Base-by-base conservation (phyloP, 1,140 invertebrate genomes). In the Orchesella cincta region DNA sequence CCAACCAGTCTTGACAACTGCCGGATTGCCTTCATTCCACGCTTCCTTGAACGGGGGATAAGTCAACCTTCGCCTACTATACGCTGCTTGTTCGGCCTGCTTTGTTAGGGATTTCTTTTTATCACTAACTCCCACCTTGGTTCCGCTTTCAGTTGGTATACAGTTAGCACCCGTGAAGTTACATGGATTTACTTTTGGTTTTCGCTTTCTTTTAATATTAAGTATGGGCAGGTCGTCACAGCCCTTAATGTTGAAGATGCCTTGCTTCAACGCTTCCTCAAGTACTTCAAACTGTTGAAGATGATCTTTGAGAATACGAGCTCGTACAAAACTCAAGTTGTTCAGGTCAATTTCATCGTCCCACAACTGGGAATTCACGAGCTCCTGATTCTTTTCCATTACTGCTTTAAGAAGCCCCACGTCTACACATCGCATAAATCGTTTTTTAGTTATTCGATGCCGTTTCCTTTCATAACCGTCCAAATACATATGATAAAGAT, bases 371-470 rank as follows among this genome's bases (percentile, higher is more conserved):
- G 28, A 31, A 8, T 67, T 12, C 1, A 67, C 3, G 3, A 67
- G 62, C 5, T 67, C 29, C 26, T 67, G 8, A 23, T 67, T 67
- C 5, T 29, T 29, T 3, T 31, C 8, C 8, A 67, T 5, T 1
- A 67, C 62, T 31, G 29, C 31, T 23, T 67, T 5, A 14, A 67
- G 33, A 8, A 67, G 31, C 8, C 2, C 3, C 1, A 67, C 29
- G 31, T 67, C 62, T 1, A 67, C 62, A 33, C 62, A 67, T 5
- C 33, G 29, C 31, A 67, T 29, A 67, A 67, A 67, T 5, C 62
- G 62, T 33, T 67, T 29, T 33, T 67, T 67, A n/a, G 62, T 67
- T 8, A 67, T 67, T n/a, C 62, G 2, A n/a, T 67, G 62, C 29
- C 62, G 2, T n/a, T 2, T 5, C 12, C 29, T 29, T 14, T 31